A percentile compares a stretch with the other conserved stretches of the same genome.
Evolutionary conservation across 2,113 vertebrate genomes (phyloP).

Genomic region (Cheirogaleus medius): DNA sequence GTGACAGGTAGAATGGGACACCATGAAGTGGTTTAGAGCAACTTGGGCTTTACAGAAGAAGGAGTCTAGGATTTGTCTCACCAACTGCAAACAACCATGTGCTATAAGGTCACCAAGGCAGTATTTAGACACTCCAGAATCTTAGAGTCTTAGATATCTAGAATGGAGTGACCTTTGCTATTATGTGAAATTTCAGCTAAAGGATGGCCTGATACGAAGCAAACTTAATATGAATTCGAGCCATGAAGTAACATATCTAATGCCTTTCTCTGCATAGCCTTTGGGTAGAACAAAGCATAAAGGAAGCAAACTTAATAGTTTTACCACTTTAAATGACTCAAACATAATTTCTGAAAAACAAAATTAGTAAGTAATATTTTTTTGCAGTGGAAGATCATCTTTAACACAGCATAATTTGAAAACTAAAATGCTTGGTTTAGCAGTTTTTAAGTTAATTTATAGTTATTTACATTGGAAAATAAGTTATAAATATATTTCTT

Average conservation of each 20-base stretch:
- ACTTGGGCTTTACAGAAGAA: background rate
- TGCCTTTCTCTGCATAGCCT: background rate
- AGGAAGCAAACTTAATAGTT: background rate
- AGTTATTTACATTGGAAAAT: background rate
- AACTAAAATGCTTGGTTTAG: background rate
- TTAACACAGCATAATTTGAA: slow-evolving; percentile 10
- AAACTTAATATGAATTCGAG: background rate
- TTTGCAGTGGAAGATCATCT: background rate
- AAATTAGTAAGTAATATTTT: background rate
- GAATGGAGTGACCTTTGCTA: background rate
- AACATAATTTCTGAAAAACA: background rate
- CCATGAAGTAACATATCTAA: background rate
- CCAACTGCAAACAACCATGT: background rate
- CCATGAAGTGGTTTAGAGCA: background rate
- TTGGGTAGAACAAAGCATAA: background rate
- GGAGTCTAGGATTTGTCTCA: background rate
- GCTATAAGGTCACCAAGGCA: background rate
- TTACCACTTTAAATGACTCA: background rate
- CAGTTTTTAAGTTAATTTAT: background rate
- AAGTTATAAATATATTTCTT: background rate
- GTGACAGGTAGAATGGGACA: background rate
- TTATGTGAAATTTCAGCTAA: background rate
- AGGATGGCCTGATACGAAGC: background rate
- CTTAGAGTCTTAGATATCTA: background rate
- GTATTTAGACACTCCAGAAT: background rate